Evolutionary conservation across 1,140 invertebrate genomes (phyloP).

Genomic region (Stegodyphus dumicola): DNA sequence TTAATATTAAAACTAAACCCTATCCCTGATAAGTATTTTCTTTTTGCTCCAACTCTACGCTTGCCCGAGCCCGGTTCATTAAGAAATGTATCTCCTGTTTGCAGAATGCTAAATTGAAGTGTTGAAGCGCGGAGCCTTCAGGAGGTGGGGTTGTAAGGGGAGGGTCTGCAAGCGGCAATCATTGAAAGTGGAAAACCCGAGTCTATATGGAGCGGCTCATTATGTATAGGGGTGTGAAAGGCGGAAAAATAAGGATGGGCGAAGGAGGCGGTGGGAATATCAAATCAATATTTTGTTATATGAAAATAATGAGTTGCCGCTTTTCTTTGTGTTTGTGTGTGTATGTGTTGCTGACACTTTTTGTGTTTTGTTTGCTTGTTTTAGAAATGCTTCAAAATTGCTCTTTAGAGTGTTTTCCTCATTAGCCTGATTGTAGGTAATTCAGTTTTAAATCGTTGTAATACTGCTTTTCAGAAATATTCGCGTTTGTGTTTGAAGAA

Average conservation of each 20-base stretch:
- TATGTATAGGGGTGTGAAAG: slow-evolving; percentile 55
- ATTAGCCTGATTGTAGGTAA: slow-evolving; percentile 21
- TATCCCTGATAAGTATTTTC: slow-evolving; percentile 28
- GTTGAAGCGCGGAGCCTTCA: slow-evolving; percentile 42
- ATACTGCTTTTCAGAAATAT: background rate
- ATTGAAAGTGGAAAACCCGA: slow-evolving; percentile 60
- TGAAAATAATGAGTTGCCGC: slow-evolving; percentile 56
- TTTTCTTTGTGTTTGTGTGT: slow-evolving; percentile 5
- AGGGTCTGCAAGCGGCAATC: slow-evolving; percentile 35
- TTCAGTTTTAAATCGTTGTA: background rate
- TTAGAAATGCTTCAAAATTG: slow-evolving; percentile 28
- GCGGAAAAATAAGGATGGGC: slow-evolving; percentile 55
- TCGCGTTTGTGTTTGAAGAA: background rate
- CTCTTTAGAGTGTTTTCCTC: slow-evolving; percentile 44
- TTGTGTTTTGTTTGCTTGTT: slow-evolving; percentile 31
- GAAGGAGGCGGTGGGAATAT: slow-evolving; percentile 5
- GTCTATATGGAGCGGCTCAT: slow-evolving; percentile 58
- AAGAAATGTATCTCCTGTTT: slow-evolving; percentile 60
- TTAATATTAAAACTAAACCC: slow-evolving; percentile 60
- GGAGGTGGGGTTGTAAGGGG: background rate
- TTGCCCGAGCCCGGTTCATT: slow-evolving; percentile 44
- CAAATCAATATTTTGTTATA: slow-evolving; percentile 60
- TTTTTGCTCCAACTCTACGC: background rate
- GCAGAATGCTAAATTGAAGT: slow-evolving; percentile 58
- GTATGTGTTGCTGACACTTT: background rate